These are phyloP conservation scores for Hylia prasina DNA, from an alignment of 2,113 vertebrate species.

Conservation along the genomic window DNA sequence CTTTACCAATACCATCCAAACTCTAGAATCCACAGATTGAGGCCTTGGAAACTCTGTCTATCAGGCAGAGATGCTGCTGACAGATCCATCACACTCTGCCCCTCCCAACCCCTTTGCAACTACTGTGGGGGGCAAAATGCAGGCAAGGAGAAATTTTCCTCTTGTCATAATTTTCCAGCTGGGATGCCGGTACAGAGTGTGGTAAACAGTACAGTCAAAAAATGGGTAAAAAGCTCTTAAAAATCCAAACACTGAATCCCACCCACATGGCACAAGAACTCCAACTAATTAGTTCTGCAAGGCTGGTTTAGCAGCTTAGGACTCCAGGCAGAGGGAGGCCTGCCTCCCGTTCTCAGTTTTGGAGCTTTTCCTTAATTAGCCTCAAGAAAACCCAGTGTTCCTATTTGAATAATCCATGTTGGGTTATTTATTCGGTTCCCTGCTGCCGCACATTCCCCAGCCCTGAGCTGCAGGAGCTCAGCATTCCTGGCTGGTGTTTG, in stretches of 20 bases:
- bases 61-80: not conserved
- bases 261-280: conserved; percentile 14
- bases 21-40: not conserved
- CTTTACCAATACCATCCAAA: not conserved
- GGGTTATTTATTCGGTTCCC: conserved; percentile 69
- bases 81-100: not conserved
- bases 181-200: not conserved
- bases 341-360: conserved; percentile 10
- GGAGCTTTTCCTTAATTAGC: conserved; percentile 67
- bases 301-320: conserved; percentile 35
- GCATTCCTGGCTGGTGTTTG: not conserved
- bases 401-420: conserved; percentile 59
- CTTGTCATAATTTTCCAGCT: conserved; percentile 7
- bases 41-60: not conserved
- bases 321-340: not conserved
- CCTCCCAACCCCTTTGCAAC: not conserved
- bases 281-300: conserved; percentile 63
- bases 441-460: conserved; percentile 31
- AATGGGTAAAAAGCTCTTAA: conserved; percentile 22
- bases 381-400: conserved; percentile 40
- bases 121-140: not conserved
- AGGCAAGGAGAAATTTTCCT: not conserved
- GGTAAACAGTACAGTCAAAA: conserved; percentile 28
- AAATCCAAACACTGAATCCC: conserved; percentile 22
- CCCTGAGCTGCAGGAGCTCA: conserved; percentile 31